Conservation (phyloP, 2,888 invertebrate species). For the Palloptera scutellata region DNA sequence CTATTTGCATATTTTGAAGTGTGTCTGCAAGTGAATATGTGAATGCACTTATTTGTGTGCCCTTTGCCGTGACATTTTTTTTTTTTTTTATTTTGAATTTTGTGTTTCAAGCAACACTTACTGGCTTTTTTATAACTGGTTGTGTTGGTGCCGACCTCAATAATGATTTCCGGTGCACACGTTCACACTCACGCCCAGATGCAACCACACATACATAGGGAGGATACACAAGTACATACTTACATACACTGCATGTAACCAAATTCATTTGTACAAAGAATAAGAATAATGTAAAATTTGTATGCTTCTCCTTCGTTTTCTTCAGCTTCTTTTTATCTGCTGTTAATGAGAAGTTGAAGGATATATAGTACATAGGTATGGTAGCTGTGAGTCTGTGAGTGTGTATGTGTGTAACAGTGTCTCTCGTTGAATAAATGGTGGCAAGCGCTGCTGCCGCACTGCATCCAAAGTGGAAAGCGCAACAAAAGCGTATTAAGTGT, state of each 20-base stretch:
- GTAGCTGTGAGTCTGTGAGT: too few relatives aligned
- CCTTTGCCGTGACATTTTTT: not conserved
- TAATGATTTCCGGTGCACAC: constrained; percentile 9
- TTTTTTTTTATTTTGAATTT: not conserved
- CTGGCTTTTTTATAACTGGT: not conserved
- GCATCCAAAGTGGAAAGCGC: too few relatives aligned
- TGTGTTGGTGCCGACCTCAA: not conserved
- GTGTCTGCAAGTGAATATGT: constrained; percentile 3
- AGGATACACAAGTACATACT: not conserved
- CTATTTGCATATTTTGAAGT: not conserved
- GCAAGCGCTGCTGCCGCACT: not conserved
- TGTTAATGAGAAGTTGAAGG: constrained; percentile 18
- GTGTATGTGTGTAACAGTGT: not conserved
- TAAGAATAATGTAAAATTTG: too few relatives aligned
- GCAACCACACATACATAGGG: not conserved
- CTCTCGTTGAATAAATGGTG: not conserved
- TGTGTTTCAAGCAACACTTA: not conserved
- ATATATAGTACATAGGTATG: not conserved
- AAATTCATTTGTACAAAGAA: too few relatives aligned
- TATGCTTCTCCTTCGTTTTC: too few relatives aligned
- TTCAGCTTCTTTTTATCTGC: not conserved
- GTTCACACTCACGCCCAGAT: not conserved
- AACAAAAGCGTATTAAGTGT: too few relatives aligned
- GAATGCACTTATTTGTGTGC: constrained; percentile 10
- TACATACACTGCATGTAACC: too few relatives aligned